A percentile compares a stretch with the other conserved stretches of the same genome.
Evolutionary conservation across 1,140 invertebrate genomes (phyloP).

Genomic region (Caenorhabditis tropicalis): DNA sequence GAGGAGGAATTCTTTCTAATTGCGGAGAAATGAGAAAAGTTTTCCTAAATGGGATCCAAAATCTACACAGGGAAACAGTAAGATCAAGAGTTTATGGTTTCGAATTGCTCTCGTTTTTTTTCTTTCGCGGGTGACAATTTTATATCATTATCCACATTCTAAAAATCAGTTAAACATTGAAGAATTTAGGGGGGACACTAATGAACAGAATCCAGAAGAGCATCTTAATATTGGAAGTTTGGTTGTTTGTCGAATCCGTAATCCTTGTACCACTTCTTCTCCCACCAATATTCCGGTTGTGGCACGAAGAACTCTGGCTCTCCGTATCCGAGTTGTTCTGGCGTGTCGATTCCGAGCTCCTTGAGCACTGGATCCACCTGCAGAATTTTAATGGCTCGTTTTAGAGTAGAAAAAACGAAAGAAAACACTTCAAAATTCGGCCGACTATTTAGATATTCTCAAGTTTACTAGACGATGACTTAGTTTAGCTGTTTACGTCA

Average conservation of each 20-base stretch:
- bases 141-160: slow-evolving; percentile 32
- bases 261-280: slow-evolving; percentile 69
- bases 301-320: slow-evolving; percentile 84
- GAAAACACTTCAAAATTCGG: slow-evolving; percentile 10
- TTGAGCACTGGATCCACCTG: slow-evolving; percentile 81
- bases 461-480: not conserved
- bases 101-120: no score
- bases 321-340: slow-evolving; percentile 94
- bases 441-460: not conserved
- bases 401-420: not conserved
- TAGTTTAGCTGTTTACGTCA: not conserved
- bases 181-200: not conserved
- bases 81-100: not conserved
- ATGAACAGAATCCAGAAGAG: not conserved
- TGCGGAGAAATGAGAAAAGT: not conserved
- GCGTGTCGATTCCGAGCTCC: slow-evolving; percentile 90
- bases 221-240: slow-evolving; percentile 59
- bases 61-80: not conserved
- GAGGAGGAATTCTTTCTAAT: not conserved
- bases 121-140: slow-evolving; percentile 4
- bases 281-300: slow-evolving; percentile 69
- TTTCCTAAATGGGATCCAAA: not conserved
- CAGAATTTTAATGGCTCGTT: slow-evolving; percentile 30
- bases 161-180: slow-evolving; percentile 5
- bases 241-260: slow-evolving; percentile 69